Conservation (phyloP, 92 coral and sea anemone species). For the Bergia sp. region DNA sequence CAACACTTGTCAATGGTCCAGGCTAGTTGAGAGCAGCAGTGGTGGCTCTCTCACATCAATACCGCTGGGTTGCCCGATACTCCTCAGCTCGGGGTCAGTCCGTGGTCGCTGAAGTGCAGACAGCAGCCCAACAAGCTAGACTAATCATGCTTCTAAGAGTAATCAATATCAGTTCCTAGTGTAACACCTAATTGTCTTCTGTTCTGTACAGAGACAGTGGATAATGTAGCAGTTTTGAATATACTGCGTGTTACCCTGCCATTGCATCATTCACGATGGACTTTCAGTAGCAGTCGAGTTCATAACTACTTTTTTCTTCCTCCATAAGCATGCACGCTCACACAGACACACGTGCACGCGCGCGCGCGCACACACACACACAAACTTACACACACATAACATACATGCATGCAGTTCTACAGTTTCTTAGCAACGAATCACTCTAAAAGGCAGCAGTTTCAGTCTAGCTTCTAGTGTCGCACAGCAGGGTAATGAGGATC, state of each 20-base stretch:
- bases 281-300: not conserved
- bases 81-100: not conserved
- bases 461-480: not conserved
- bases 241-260: not conserved
- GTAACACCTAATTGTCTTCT: not conserved
- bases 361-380: too few relatives aligned
- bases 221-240: not conserved
- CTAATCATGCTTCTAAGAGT: conserved; percentile 1
- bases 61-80: not conserved
- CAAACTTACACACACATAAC: not conserved
- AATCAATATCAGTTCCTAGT: not conserved
- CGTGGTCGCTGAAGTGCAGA: not conserved
- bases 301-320: not conserved
- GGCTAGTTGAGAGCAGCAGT: conserved; percentile 44
- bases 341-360: not conserved
- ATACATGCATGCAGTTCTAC: not conserved
- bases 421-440: not conserved
- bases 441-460: not conserved
- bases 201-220: not conserved
- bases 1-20: conserved; percentile 76
- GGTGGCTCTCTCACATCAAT: conserved; percentile 1
- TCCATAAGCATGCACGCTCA: not conserved
- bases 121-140: not conserved
- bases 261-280: not conserved
- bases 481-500: not conserved